These are phyloP conservation scores for Byasa hedistus DNA, from an alignment of 2,888 invertebrate genomes.

Conservation along the genomic window DNA sequence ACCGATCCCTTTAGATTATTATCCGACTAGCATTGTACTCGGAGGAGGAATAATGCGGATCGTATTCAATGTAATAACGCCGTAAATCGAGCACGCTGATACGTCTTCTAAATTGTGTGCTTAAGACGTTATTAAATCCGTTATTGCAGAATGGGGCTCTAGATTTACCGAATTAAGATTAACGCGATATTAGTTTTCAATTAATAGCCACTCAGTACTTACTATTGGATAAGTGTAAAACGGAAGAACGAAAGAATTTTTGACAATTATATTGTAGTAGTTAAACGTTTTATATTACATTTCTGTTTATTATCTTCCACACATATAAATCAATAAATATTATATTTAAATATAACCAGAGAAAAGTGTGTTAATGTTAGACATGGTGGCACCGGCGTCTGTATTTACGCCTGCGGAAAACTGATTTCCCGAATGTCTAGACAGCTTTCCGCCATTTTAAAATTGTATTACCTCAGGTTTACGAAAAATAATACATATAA, in stretches of 20 bases:
- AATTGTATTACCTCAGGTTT: conserved; percentile 42
- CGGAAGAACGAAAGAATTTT: no score
- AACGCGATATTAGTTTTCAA: conserved; percentile 21
- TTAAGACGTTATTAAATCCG: conserved; percentile 28
- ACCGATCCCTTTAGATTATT: conserved; percentile 47
- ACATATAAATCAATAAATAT: background rate
- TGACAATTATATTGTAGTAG: no score
- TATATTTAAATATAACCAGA: background rate
- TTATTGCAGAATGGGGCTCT: conserved; percentile 18
- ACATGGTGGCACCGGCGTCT: conserved; percentile 39
- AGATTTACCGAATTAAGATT: conserved; percentile 19
- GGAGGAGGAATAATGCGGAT: conserved; percentile 44
- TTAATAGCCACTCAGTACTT: conserved; percentile 5
- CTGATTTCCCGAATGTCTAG: conserved; percentile 73
- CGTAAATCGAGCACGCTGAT: conserved; percentile 38
- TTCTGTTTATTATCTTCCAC: background rate
- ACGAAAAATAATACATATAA: background rate
- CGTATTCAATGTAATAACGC: conserved; percentile 44
- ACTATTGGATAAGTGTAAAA: background rate
- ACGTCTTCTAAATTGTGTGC: conserved; percentile 38
- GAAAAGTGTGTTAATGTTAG: conserved; percentile 12
- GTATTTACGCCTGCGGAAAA: conserved; percentile 50
- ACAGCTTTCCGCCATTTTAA: conserved; percentile 54
- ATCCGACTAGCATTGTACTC: conserved; percentile 46
- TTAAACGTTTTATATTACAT: background rate